Evolutionary conservation across 37 sponge, comb jelly and placozoan genomes (phyloP).

Genomic region (Mnemiopsis leidyi): DNA sequence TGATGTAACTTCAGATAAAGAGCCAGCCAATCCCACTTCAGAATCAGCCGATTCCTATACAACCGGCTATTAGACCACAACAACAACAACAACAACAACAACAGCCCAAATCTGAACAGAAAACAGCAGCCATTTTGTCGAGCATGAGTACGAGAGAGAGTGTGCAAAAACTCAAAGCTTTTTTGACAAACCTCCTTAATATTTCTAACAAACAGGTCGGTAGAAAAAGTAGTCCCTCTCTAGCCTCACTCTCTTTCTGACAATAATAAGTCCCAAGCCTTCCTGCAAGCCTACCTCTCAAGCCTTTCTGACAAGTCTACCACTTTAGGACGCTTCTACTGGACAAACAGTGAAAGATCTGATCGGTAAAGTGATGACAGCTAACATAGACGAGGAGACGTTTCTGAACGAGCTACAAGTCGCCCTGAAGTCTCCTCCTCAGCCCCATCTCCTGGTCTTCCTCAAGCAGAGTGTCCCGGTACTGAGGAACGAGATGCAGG

Average conservation of each 20-base stretch:
- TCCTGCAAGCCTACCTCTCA: too few species aligned
- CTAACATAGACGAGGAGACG: constrained; percentile 43
- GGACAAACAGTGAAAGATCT: constrained; percentile 50
- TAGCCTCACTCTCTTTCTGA: background rate
- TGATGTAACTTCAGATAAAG: too few species aligned
- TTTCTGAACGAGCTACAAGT: constrained; percentile 32
- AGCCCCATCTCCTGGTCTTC: constrained; percentile 27
- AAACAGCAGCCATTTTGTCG: constrained; percentile 36
- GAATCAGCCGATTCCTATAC: constrained; percentile 27
- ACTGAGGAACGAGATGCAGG: constrained; percentile 25
- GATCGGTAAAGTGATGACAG: constrained; percentile 45
- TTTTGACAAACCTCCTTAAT: constrained; percentile 32
- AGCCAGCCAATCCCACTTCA: constrained; percentile 3
- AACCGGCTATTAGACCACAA: constrained; percentile 12
- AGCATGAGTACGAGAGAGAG: constrained; percentile 46
- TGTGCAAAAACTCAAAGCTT: constrained; percentile 45
- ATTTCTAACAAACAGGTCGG: constrained; percentile 44
- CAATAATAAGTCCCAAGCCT: background rate
- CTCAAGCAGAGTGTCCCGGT: constrained; percentile 51
- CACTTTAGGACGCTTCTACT: constrained; percentile 2
- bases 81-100: background rate
- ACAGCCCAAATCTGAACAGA: constrained; percentile 24
- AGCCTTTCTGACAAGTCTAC: too few species aligned
- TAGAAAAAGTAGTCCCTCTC: too few species aligned
- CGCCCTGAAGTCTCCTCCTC: constrained; percentile 24